Evolutionary conservation across 2,113 vertebrate species (phyloP).

Genomic region (Amphiprion ocellaris): DNA sequence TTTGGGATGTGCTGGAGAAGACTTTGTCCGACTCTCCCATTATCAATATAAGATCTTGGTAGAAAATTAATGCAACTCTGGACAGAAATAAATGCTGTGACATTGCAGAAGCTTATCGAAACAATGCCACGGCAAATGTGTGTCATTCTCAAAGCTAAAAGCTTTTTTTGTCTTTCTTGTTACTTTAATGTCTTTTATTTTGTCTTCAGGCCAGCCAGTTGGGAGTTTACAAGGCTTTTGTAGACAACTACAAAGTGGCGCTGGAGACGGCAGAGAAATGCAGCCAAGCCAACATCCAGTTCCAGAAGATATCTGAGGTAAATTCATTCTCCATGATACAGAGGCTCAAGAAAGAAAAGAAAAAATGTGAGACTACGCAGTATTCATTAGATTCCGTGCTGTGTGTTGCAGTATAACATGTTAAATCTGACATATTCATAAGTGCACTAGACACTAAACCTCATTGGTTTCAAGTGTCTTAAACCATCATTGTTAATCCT

Average conservation of each 20-base stretch:
- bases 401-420: neutral
- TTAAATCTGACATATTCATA: neutral
- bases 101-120: too few species aligned
- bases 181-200: neutral
- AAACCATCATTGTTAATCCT: neutral
- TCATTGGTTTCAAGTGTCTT: neutral
- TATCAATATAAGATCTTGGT: too few species aligned
- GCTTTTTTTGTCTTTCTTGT: neutral
- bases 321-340: conserved; percentile 34
- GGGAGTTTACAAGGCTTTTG: conserved; percentile 97
- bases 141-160: too few species aligned
- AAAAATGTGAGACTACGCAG: neutral
- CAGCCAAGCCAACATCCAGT: conserved; percentile 95
- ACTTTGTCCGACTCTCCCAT: too few species aligned
- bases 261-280: conserved; percentile 95
- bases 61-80: too few species aligned
- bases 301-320: conserved; percentile 98
- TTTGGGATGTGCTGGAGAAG: too few species aligned
- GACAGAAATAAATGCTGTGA: too few species aligned
- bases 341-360: neutral
- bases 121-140: too few species aligned
- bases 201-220: conserved; percentile 92
- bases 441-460: neutral
- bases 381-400: neutral
- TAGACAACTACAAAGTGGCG: conserved; percentile 98